Percentiles rank a stretch among this genome's conserved stretches.
phyloP scores from a whole-genome alignment of 1,140 invertebrate species.

The Tetranychus urticae region DNA sequence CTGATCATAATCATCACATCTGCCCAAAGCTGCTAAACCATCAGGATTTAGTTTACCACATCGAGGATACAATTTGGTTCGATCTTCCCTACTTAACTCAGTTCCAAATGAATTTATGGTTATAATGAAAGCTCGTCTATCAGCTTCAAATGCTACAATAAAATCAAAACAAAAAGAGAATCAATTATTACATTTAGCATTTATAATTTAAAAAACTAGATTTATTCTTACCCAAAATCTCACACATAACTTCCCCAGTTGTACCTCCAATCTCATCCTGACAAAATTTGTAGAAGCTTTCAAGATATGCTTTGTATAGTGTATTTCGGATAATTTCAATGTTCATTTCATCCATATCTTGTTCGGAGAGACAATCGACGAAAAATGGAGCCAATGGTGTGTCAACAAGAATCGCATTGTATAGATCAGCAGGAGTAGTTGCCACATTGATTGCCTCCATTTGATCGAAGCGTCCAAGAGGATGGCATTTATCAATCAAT shows the following conservation, averaged over 20 bases:
- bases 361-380: constrained; percentile 97
- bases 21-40: constrained; percentile 76
- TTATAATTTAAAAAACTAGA: neutral
- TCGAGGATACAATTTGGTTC: constrained; percentile 86
- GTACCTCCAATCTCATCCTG: constrained; percentile 75
- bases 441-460: constrained; percentile 99
- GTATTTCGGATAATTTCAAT: constrained; percentile 99
- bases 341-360: constrained; percentile 99
- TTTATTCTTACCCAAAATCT: constrained; percentile 59
- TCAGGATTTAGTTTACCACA: constrained; percentile 94
- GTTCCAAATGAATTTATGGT: constrained; percentile 99
- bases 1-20: constrained; percentile 97
- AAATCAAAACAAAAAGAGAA: neutral
- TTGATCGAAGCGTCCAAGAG: constrained; percentile 93
- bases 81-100: constrained; percentile 92
- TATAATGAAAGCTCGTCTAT: constrained; percentile 94
- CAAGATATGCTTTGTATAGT: constrained; percentile 90
- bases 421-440: constrained; percentile 88
- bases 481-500: constrained; percentile 95
- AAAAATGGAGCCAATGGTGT: constrained; percentile 98
- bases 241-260: constrained; percentile 97
- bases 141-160: constrained; percentile 60
- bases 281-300: constrained; percentile 95
- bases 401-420: constrained; percentile 97
- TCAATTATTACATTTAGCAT: neutral